Evolutionary conservation across 2,888 invertebrate genomes (phyloP).

Genomic region (Tipula unca): DNA sequence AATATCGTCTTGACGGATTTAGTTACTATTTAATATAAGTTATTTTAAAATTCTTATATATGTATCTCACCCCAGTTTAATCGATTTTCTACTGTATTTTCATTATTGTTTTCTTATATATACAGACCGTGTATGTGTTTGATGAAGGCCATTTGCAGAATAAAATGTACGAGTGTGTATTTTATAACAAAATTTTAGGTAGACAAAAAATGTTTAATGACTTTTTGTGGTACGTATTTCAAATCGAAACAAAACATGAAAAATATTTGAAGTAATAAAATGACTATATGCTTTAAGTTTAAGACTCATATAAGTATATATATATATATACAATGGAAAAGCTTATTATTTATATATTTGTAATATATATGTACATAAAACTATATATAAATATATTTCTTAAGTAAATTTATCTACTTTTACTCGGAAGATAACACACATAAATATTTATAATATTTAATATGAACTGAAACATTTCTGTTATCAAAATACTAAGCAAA

Average conservation of each 20-base stretch:
- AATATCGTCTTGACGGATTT: background rate
- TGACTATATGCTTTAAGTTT: background rate
- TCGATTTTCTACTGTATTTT: background rate
- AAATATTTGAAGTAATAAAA: background rate
- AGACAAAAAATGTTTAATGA: background rate
- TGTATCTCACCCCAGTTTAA: background rate
- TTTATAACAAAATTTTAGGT: background rate
- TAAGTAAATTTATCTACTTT: background rate
- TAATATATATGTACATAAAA: background rate
- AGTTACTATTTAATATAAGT: too few species aligned
- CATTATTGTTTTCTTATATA: background rate
- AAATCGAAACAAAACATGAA: background rate
- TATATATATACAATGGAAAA: background rate
- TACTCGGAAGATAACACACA: background rate
- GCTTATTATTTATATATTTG: background rate
- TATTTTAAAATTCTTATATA: background rate
- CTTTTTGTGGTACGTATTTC: background rate
- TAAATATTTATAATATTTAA: too few species aligned
- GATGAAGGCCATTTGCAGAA: background rate
- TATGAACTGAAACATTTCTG: background rate
- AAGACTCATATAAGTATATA: background rate
- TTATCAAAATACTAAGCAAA: background rate
- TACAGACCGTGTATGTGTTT: background rate
- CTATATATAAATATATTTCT: background rate
- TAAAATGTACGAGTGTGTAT: background rate